These are phyloP conservation scores for Ectropis crepuscularia DNA, from an alignment of 2,888 invertebrate genomes.

Conservation along the genomic window DNA sequence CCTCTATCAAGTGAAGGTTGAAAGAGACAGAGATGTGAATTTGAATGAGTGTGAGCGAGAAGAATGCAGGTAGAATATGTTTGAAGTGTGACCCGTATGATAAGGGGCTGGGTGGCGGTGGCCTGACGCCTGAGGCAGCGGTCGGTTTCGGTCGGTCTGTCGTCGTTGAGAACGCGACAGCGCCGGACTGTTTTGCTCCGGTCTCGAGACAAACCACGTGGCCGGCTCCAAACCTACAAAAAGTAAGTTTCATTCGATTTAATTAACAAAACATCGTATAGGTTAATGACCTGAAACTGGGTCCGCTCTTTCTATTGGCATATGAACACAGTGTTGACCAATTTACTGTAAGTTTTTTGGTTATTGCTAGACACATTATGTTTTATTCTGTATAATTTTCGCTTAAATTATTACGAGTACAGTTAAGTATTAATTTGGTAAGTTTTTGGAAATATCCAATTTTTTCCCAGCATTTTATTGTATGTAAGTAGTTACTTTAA, in stretches of 20 bases:
- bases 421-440: too few relatives aligned
- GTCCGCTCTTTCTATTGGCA: too few relatives aligned
- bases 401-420: too few relatives aligned
- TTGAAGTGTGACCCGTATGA: conserved; percentile 51
- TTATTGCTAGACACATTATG: too few relatives aligned
- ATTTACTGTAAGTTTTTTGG: too few relatives aligned
- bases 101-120: conserved; percentile 44
- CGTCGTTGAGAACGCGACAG: conserved; percentile 73
- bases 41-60: conserved; percentile 45
- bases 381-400: too few relatives aligned
- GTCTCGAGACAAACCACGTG: conserved; percentile 67
- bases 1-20: conserved; percentile 40
- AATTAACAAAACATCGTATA: conserved; percentile 27
- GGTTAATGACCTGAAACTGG: conserved; percentile 24
- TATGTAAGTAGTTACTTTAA: too few relatives aligned
- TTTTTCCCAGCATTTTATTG: too few relatives aligned
- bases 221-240: conserved; percentile 65
- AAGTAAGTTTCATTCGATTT: conserved; percentile 62
- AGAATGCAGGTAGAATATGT: conserved; percentile 43
- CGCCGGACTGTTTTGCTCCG: conserved; percentile 61
- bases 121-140: conserved; percentile 35
- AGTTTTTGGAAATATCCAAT: too few relatives aligned
- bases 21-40: conserved; percentile 44
- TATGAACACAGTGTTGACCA: too few relatives aligned
- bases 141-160: conserved; percentile 59